Conservation (phyloP, 64 coral and sea anemone species). For the Pachyseris speciosa region DNA sequence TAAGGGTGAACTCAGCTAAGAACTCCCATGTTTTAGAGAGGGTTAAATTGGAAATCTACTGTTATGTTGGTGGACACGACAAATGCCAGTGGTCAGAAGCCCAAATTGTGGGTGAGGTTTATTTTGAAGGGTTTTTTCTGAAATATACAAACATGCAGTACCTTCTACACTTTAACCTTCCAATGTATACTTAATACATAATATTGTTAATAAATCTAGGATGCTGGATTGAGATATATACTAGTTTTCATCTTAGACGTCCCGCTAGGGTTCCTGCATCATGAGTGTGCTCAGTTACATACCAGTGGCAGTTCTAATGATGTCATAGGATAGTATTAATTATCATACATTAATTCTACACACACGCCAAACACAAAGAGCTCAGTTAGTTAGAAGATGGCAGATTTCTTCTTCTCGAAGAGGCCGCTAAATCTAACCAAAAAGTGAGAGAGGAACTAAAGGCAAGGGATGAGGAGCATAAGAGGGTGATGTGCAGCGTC, state of each 20-base stretch:
- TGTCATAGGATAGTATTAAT: no score
- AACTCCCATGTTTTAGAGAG: neutral
- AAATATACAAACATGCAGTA: neutral
- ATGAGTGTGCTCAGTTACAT: no score
- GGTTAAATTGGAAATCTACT: neutral
- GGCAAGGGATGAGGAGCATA: no score
- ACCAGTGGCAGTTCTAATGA: no score
- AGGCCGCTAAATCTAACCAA: no score
- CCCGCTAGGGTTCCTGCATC: neutral
- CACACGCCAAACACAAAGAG: no score
- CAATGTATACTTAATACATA: neutral
- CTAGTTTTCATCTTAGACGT: neutral
- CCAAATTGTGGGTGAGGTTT: neutral
- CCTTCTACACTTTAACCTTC: neutral
- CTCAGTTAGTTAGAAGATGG: no score
- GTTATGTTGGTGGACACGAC: neutral
- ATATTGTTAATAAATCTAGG: conserved; percentile 6
- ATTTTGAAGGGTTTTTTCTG: neutral
- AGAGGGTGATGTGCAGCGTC: no score
- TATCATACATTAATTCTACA: no score
- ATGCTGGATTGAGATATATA: neutral
- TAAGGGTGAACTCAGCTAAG: neutral
- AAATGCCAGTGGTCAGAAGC: neutral
- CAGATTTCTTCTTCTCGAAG: no score
- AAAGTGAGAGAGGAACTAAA: no score